Percentiles rank a stretch among this genome's conserved stretches.
phyloP scores from a whole-genome alignment of 2,113 vertebrate genomes.

The Tragulus kanchil region DNA sequence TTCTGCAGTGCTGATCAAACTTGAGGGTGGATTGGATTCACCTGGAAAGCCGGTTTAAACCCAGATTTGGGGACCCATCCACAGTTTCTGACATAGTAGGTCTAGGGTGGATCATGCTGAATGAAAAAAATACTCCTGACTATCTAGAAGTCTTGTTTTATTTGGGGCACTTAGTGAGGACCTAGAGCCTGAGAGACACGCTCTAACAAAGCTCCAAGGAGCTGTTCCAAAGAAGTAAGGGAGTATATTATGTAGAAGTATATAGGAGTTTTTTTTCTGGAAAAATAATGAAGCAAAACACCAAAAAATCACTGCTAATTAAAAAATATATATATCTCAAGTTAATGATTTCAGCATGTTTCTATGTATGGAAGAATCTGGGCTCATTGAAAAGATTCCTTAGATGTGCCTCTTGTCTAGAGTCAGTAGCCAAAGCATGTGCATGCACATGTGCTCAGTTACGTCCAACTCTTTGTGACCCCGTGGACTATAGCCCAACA shows the following conservation, averaged over 20 bases:
- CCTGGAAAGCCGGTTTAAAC: not conserved
- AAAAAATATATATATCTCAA: not conserved
- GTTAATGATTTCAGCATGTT: not conserved
- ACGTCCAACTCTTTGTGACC: not conserved
- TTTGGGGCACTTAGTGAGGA: not conserved
- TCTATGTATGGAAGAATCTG: not conserved
- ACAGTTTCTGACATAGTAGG: not conserved
- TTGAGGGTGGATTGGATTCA: not conserved
- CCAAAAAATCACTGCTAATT: not conserved
- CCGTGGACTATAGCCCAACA: accelerated
- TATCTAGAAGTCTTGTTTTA: not conserved
- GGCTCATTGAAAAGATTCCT: not conserved
- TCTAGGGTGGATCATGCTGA: not conserved
- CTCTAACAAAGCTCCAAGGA: not conserved
- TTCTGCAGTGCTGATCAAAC: too few species aligned
- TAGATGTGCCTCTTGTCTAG: not conserved
- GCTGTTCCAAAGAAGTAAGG: not conserved
- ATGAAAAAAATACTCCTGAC: not conserved
- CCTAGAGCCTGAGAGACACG: not conserved
- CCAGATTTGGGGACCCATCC: not conserved
- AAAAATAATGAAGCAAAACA: not conserved
- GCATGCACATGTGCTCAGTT: not conserved
- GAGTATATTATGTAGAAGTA: not conserved
- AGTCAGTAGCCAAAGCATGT: not conserved
- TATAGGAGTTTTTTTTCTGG: not conserved